Conservation (phyloP, 2,797 vertebrate species). For the Aplochiton taeniatus region DNA sequence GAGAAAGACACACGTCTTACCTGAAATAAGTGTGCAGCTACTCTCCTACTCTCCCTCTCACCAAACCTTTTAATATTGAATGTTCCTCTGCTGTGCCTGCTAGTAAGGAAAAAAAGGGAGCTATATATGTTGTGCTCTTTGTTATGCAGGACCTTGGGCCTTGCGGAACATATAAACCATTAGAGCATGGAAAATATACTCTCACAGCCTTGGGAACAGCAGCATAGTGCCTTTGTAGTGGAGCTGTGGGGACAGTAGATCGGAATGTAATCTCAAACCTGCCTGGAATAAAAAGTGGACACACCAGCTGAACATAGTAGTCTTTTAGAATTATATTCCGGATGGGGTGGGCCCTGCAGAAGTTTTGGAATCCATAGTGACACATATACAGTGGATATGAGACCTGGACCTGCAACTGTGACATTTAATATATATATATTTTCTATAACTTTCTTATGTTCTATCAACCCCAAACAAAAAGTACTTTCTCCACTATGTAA, state of each 20-base stretch:
- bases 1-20: not conserved
- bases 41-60: not conserved
- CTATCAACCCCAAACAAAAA: not conserved
- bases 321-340: not conserved
- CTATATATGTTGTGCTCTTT: not conserved
- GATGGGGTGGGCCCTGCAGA: not conserved
- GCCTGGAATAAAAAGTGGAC: not conserved
- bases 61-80: not conserved
- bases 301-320: not conserved
- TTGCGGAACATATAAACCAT: constrained; percentile 13
- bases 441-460: no score
- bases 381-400: not conserved
- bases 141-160: constrained; percentile 3
- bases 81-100: not conserved
- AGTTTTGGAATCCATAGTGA: not conserved
- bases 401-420: not conserved
- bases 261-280: constrained; percentile 5
- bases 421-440: no score
- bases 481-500: not conserved
- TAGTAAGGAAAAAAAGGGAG: not conserved
- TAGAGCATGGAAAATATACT: constrained; percentile 13
- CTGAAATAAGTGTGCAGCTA: not conserved
- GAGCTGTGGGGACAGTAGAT: not conserved
- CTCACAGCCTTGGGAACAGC: constrained; percentile 8
- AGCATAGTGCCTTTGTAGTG: not conserved